A percentile compares a stretch with the other conserved stretches of the same genome.
Conservation (phyloP, 1,140 invertebrate species). For the Homarus americanus region DNA sequence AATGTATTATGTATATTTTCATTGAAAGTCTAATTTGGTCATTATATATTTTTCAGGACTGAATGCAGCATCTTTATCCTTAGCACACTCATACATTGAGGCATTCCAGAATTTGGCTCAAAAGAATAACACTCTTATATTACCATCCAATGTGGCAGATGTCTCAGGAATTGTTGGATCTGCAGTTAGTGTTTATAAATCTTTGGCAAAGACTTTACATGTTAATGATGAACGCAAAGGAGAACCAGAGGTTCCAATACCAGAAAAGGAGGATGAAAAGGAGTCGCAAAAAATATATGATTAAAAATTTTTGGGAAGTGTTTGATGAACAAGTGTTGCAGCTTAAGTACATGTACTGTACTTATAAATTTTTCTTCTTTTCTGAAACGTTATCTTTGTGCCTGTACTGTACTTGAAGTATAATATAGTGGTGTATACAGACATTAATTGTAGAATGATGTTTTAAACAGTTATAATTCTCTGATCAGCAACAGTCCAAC, state of each 20-base stretch:
- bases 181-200: slow-evolving; percentile 20
- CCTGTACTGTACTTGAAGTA: too few species aligned
- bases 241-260: neutral
- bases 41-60: neutral
- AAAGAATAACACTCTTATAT: slow-evolving; percentile 29
- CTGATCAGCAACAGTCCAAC: too few species aligned
- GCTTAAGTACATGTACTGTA: too few species aligned
- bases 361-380: too few species aligned
- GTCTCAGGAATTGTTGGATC: slow-evolving; percentile 37
- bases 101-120: slow-evolving; percentile 47
- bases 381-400: too few species aligned
- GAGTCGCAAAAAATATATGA: too few species aligned
- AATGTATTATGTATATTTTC: neutral
- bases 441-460: too few species aligned
- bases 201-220: slow-evolving; percentile 17
- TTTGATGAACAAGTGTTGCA: too few species aligned
- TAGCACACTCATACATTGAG: slow-evolving; percentile 39
- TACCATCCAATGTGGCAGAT: slow-evolving; percentile 36
- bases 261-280: neutral
- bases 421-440: too few species aligned
- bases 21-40: neutral
- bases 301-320: too few species aligned
- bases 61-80: slow-evolving; percentile 35
- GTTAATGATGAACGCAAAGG: neutral
- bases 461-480: too few species aligned